Evolutionary conservation across 1,140 invertebrate species (phyloP).

Genomic region (Leptestheria dahalacensis): DNA sequence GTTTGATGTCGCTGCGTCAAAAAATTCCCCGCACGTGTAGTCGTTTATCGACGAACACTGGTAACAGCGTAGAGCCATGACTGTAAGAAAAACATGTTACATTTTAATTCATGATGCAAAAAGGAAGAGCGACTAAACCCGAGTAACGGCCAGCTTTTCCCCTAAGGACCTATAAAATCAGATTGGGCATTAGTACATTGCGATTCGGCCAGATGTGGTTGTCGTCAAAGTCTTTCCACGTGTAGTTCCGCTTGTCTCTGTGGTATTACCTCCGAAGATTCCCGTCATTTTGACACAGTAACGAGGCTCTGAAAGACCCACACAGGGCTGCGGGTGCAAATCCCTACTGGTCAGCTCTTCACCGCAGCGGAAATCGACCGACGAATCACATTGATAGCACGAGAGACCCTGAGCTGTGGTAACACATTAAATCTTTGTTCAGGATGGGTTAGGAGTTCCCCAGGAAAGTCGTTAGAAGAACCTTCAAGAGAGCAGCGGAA

Average conservation of each 20-base stretch:
- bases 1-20: slow-evolving; percentile 43
- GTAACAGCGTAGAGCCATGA: slow-evolving; percentile 58
- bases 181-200: neutral
- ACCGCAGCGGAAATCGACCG: slow-evolving; percentile 15
- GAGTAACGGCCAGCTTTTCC: neutral
- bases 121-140: neutral
- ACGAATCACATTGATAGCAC: slow-evolving; percentile 14
- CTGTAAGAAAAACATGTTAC: slow-evolving; percentile 26
- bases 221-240: slow-evolving; percentile 1
- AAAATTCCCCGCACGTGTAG: slow-evolving; percentile 75
- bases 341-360: slow-evolving; percentile 13
- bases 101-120: neutral
- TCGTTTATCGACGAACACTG: slow-evolving; percentile 72
- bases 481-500: no score
- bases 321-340: slow-evolving; percentile 13
- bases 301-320: slow-evolving; percentile 11
- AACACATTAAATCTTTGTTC: no score
- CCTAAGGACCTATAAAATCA: neutral
- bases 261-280: slow-evolving; percentile 16
- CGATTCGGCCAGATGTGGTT: neutral
- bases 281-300: slow-evolving; percentile 18
- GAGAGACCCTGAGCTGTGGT: slow-evolving; percentile 4
- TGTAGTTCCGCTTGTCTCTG: neutral
- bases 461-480: no score
- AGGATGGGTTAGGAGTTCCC: no score